phyloP scores from a whole-genome alignment of 2,113 vertebrate genomes.

The Malaclemys terrapin region DNA sequence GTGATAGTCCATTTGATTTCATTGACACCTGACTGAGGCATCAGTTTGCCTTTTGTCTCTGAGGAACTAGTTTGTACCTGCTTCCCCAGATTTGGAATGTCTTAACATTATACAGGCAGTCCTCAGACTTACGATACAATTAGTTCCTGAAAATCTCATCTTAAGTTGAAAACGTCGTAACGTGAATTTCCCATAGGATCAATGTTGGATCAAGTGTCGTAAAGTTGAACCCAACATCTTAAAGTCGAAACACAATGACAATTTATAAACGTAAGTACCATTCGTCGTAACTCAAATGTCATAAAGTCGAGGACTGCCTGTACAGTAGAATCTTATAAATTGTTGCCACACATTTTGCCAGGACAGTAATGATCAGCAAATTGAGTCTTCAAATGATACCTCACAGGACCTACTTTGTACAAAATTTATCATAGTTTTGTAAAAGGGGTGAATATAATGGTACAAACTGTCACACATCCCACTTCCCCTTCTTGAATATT shows the following conservation, averaged over 20 bases:
- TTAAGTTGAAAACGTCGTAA: too few relatives aligned
- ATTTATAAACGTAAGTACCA: too few relatives aligned
- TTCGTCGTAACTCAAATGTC: too few relatives aligned
- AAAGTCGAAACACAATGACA: too few relatives aligned
- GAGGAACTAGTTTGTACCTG: not conserved
- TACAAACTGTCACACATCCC: not conserved
- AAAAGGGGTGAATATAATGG: not conserved
- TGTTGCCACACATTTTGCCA: not conserved
- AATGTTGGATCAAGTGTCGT: too few relatives aligned
- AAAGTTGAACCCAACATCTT: too few relatives aligned
- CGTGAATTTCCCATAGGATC: too few relatives aligned
- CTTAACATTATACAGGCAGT: not conserved
- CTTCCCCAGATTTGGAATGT: not conserved
- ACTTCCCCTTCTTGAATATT: constrained; percentile 31
- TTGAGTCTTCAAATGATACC: not conserved
- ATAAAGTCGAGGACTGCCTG: too few relatives aligned
- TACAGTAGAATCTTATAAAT: not conserved
- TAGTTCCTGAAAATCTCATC: too few relatives aligned
- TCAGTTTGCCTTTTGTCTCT: not conserved
- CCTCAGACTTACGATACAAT: too few relatives aligned
- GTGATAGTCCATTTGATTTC: not conserved
- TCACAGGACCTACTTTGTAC: too few relatives aligned
- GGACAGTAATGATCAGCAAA: not conserved
- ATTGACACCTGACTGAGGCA: not conserved
- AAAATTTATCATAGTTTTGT: not conserved